A percentile compares a stretch with the other conserved stretches of the same genome.
These are phyloP conservation scores for Engystomops pustulosus DNA, from an alignment of 2,113 vertebrate species.

Conservation along the genomic window DNA sequence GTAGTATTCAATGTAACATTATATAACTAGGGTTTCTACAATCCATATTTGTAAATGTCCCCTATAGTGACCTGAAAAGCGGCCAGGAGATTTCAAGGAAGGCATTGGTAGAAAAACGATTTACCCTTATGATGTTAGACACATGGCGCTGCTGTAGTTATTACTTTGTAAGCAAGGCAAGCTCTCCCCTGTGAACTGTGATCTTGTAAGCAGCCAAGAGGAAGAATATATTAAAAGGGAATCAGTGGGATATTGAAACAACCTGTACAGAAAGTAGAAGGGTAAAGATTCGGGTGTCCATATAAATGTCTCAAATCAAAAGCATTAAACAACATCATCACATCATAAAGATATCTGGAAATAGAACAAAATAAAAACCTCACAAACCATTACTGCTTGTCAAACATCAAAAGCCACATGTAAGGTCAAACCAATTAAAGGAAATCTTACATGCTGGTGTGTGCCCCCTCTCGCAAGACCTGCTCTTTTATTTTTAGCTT, in stretches of 20 bases:
- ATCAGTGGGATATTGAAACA: slow-evolving; percentile 4
- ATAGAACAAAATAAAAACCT: background rate
- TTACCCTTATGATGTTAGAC: background rate
- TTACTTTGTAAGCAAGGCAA: background rate
- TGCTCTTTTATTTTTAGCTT: too few relatives aligned
- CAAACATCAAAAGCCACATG: background rate
- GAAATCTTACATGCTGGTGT: too few relatives aligned
- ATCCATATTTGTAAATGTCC: background rate
- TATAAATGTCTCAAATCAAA: background rate
- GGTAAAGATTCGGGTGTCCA: background rate
- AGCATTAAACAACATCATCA: background rate
- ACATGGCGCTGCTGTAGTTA: background rate
- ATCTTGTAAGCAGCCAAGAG: background rate
- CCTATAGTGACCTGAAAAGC: background rate
- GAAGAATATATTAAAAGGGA: slow-evolving; percentile 11
- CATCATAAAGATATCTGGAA: background rate
- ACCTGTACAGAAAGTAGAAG: background rate
- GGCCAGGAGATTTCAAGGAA: background rate
- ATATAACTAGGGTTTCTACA: background rate
- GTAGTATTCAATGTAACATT: background rate
- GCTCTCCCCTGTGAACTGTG: background rate
- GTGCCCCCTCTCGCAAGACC: too few relatives aligned
- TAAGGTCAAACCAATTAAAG: slow-evolving; percentile 2
- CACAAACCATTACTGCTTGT: background rate
- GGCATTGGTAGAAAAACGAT: background rate